Base-by-base conservation (phyloP, 1,140 invertebrate species). In the Heliconius eleuchia region DNA sequence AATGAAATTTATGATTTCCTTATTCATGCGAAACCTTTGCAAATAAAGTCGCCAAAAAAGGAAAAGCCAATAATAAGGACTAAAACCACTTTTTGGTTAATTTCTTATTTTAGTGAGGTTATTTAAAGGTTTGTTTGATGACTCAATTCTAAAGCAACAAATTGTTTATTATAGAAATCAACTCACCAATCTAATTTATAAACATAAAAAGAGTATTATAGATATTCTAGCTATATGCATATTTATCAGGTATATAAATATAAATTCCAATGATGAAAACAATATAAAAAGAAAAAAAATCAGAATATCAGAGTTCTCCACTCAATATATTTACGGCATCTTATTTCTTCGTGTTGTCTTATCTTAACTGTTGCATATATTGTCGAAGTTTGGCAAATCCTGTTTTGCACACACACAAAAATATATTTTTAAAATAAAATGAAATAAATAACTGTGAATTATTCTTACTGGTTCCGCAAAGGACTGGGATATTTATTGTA, bases 321-420 rank as follows among this genome's bases (percentile, higher is more conserved):
- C 57, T 30, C 23, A 27, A n/a, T 60, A 60, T 66, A 4, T 66
- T 66, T 66, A 66, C 60, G 27, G 60, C 71, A 42, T 66, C 18
- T 60, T 60, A 60, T 76, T 76, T 76, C 23, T 66, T 30, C 60
- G 60, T 66, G 23, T 66, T 66, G 60, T 77, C 80, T 80, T 78
- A 81, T 70, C 70, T 71, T 83, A 82, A 82, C 80, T 75, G 74
- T 66, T 76, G 80, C 79, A 57, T 23, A 71, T 72, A 72, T 77
- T 80, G 19, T 60, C 70, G 70, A 79, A 79, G 46, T 75, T 71
- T 55, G 50, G 7, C 27, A 7, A 46, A 73, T 71, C 78, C 78
- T 71, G 60, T 79, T 71, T 66, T 13, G 57, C 57, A 60, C 60
- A 27, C 60, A 66, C 60, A 27, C 60, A 46, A 46, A 7, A 13